Evolutionary conservation across 1,140 invertebrate genomes (phyloP), one percentile per base, ranked within the genome.

Genomic region (Manduca sexta): DNA sequence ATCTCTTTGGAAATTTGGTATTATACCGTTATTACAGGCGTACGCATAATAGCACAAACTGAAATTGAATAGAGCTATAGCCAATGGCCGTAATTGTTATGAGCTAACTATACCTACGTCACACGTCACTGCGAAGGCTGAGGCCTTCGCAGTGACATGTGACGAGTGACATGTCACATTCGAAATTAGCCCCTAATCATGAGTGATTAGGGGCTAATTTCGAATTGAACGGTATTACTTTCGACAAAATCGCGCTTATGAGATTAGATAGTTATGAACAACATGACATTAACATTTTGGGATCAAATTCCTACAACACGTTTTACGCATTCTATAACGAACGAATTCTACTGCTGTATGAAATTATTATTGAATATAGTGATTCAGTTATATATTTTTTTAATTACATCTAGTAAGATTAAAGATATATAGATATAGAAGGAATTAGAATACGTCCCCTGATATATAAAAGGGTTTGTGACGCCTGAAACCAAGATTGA

Each of bases 21-120:
- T 55, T 49, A 49, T 42, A 42, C 46, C 42, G 33, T 45, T 49
- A 55, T 49, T 54, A 54, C 34, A 45, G 49, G 34, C 26, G 42
- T 38, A 15, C 35, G 21, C 42, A 49, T 54, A 54, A 54, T 45
- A 40, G 17, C 3, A 8, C n/a, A 14, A 21, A 26, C 29, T 38
- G 5, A 12, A 29, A 37, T 40, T 45, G 30, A 44, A 52, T 45
- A 41, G 13, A 39, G 14, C 3, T 33, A 13, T 33, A 46, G 29
- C 11, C 34, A 34, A 21, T 17, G 45, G 18, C 33, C n/a, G 35
- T 51, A 43, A 42, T 43, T 29, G 21, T 43, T 43, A 43, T 48
- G 45, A 48, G 29, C 12, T 31, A 48, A 39, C 14, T 12, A 30
- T 45, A 11, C 15, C 6, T 15, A 44, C 41, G 48, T 50, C 41